phyloP scores from a whole-genome alignment of 1,140 invertebrate genomes.

The Pristionchus pacificus region DNA sequence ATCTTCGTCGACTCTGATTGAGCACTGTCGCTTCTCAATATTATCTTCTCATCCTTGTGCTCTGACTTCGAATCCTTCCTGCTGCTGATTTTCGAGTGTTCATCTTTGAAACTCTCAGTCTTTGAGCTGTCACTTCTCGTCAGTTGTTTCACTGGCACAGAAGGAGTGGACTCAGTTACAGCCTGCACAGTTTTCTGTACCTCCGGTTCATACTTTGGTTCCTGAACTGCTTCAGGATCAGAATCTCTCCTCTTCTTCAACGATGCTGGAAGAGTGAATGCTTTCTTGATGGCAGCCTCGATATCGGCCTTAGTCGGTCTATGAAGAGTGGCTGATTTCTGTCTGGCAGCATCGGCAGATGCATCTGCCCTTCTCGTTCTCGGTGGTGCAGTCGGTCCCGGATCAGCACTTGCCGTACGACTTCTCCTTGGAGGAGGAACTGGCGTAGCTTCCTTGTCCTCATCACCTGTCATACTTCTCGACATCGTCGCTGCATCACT shows the following conservation, averaged over 20 bases:
- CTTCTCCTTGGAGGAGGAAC: conserved; percentile 17
- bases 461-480: conserved; percentile 2
- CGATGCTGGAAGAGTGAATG: not conserved
- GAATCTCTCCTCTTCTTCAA: not conserved
- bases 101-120: no score
- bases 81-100: no score
- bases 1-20: no score
- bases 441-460: conserved; percentile 3
- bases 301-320: not conserved
- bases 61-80: no score
- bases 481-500: not conserved
- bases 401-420: conserved; percentile 17
- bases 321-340: not conserved
- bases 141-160: no score
- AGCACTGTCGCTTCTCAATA: no score
- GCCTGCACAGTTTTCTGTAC: no score
- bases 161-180: no score
- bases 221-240: no score
- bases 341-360: not conserved
- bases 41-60: no score
- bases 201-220: no score
- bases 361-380: conserved; percentile 17
- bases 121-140: no score
- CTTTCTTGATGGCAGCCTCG: not conserved
- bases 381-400: conserved; percentile 9